Evolutionary conservation across 2,797 vertebrate genomes (phyloP).

Genomic region (Spea hammondii): DNA sequence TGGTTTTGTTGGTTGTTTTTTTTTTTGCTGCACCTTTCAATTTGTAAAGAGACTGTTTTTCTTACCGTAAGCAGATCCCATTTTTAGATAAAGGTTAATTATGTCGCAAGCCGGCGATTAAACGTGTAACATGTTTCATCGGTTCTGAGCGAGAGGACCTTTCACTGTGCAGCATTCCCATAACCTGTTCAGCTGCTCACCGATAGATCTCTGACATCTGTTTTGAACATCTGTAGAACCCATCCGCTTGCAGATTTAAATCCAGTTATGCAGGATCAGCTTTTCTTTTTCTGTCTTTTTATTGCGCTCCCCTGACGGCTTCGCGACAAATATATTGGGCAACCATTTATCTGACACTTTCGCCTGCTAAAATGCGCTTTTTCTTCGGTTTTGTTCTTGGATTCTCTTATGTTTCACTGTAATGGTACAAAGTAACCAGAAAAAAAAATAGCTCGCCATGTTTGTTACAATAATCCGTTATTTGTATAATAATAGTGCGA

Average conservation of each 20-base stretch:
- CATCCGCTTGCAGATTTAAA: constrained; percentile 37
- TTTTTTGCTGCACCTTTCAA: constrained; percentile 8
- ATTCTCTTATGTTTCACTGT: constrained; percentile 1
- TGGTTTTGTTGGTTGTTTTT: not conserved
- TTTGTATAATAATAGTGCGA: too few species aligned
- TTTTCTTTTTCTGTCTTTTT: constrained; percentile 39
- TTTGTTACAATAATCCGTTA: too few species aligned
- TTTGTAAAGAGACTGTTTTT: constrained; percentile 12
- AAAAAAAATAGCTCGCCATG: too few species aligned
- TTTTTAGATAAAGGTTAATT: constrained; percentile 42
- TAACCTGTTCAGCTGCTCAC: constrained; percentile 38
- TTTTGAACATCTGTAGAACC: constrained; percentile 46
- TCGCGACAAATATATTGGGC: constrained; percentile 30
- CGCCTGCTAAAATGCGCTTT: constrained; percentile 14
- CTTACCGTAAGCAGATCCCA: constrained; percentile 20
- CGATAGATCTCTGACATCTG: constrained; percentile 50
- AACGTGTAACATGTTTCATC: constrained; percentile 36
- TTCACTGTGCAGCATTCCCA: constrained; percentile 14
- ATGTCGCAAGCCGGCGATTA: constrained; percentile 6
- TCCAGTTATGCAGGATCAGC: constrained; percentile 44
- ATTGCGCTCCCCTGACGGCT: constrained; percentile 29
- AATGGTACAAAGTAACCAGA: not conserved
- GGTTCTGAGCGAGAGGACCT: constrained; percentile 18
- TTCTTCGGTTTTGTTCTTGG: constrained; percentile 27
- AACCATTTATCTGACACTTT: constrained; percentile 47